A percentile compares a stretch with the other conserved stretches of the same genome.
These are phyloP conservation scores for Labrus mixtus DNA, from an alignment of 2,113 vertebrate genomes.

Conservation along the genomic window DNA sequence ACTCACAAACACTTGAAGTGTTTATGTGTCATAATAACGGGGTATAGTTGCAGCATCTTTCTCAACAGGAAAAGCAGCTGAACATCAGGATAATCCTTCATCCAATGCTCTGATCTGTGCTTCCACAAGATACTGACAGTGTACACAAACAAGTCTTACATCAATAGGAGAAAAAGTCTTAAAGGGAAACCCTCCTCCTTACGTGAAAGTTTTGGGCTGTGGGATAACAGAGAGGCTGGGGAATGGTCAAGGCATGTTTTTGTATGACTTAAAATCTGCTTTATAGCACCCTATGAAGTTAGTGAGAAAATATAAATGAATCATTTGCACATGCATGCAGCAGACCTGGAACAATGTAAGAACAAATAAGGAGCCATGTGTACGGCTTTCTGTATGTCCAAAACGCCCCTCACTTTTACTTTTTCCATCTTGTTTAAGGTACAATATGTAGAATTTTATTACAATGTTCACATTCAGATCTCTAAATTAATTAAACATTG, in stretches of 20 bases:
- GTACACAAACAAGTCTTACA: background rate
- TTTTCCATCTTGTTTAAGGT: too few relatives aligned
- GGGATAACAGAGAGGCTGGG: too few relatives aligned
- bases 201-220: background rate
- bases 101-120: background rate
- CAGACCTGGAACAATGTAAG: too few relatives aligned
- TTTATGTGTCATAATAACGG: slow-evolving; percentile 3
- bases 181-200: background rate
- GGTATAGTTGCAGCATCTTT: background rate
- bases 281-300: background rate
- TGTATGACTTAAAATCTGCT: background rate
- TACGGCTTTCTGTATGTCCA: background rate
- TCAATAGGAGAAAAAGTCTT: background rate
- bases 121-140: slow-evolving; percentile 3
- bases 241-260: too few relatives aligned
- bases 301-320: too few relatives aligned
- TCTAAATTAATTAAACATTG: too few relatives aligned
- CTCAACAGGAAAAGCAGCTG: background rate
- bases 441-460: too few relatives aligned
- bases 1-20: slow-evolving; percentile 20
- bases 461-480: too few relatives aligned
- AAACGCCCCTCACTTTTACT: background rate
- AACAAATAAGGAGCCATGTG: background rate
- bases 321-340: background rate
- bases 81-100: slow-evolving; percentile 1